Evolutionary conservation across 2,797 vertebrate genomes (phyloP).

Genomic region (Gorsachius magnificus): DNA sequence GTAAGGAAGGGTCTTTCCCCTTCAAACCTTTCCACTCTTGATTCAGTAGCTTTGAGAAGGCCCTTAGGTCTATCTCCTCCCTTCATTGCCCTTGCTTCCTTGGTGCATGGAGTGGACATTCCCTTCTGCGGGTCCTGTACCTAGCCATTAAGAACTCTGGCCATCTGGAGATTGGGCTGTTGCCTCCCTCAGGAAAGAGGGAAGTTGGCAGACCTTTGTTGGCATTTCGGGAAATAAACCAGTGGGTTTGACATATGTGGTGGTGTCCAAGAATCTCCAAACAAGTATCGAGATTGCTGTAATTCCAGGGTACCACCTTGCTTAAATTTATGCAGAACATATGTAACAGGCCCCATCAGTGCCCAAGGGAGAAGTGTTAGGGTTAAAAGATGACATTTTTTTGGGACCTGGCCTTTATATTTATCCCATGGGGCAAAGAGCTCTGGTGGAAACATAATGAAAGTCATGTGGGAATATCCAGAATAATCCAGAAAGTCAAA

Average conservation of each 20-base stretch:
- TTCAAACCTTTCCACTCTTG: not conserved
- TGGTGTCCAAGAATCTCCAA: not conserved
- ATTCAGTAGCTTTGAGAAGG: not conserved
- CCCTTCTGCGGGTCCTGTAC: not conserved
- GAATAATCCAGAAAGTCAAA: not conserved
- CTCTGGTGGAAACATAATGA: not conserved
- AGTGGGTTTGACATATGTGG: accelerated
- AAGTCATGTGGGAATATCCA: not conserved
- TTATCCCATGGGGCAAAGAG: not conserved
- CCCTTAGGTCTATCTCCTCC: not conserved
- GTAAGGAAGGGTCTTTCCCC: not conserved
- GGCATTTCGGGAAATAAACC: not conserved
- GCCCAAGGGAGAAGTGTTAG: not conserved
- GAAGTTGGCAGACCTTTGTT: not conserved
- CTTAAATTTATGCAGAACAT: not conserved
- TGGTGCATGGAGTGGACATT: not conserved
- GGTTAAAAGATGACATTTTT: not conserved
- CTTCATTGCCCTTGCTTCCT: not conserved
- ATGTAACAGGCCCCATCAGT: not conserved
- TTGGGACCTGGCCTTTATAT: not conserved
- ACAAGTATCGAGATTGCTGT: not conserved
- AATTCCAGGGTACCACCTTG: not conserved
- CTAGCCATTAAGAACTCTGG: not conserved
- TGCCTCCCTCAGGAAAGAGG: not conserved
- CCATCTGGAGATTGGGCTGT: not conserved